phyloP scores from a whole-genome alignment of 2,888 invertebrate species.

The Liopterus haemorrhoidalis region DNA sequence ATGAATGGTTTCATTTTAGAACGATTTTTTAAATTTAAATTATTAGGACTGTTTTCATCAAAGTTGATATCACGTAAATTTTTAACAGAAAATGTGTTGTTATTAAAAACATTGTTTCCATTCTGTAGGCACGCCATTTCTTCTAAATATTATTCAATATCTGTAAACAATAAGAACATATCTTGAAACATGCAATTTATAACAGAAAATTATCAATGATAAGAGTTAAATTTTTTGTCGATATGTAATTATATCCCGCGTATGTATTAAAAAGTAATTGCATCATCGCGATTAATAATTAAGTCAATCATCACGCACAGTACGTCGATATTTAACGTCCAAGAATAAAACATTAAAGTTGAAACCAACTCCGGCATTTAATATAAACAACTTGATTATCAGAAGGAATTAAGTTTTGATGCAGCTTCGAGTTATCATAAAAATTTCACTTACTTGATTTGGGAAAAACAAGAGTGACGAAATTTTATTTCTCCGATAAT shows the following conservation, averaged over 20 bases:
- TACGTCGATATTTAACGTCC: slow-evolving; percentile 15
- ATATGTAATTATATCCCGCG: slow-evolving; percentile 10
- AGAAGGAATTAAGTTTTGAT: slow-evolving; percentile 18
- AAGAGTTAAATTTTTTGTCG: too few relatives aligned
- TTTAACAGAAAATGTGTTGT: slow-evolving; percentile 20
- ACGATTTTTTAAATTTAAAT: too few relatives aligned
- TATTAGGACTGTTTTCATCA: slow-evolving; percentile 17
- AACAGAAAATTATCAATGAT: too few relatives aligned
- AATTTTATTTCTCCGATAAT: slow-evolving; percentile 7
- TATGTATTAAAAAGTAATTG: slow-evolving; percentile 10
- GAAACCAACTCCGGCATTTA: slow-evolving; percentile 7
- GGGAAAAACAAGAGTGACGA: slow-evolving; percentile 11
- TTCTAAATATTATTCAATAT: too few relatives aligned
- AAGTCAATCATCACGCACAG: slow-evolving; percentile 11
- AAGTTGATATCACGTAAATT: slow-evolving; percentile 19
- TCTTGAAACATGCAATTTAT: too few relatives aligned
- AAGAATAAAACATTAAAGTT: too few relatives aligned
- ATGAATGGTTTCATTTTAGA: slow-evolving; percentile 18
- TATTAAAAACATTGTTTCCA: slow-evolving; percentile 17
- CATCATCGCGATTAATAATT: slow-evolving; percentile 9
- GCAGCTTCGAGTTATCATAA: slow-evolving; percentile 10
- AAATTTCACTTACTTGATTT: slow-evolving; percentile 9
- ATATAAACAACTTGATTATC: slow-evolving; percentile 18
- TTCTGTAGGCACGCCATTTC: slow-evolving; percentile 21
- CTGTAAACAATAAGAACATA: too few relatives aligned